phyloP scores from a whole-genome alignment of 2,797 vertebrate species.

The Kryptolebias ocellatus region DNA sequence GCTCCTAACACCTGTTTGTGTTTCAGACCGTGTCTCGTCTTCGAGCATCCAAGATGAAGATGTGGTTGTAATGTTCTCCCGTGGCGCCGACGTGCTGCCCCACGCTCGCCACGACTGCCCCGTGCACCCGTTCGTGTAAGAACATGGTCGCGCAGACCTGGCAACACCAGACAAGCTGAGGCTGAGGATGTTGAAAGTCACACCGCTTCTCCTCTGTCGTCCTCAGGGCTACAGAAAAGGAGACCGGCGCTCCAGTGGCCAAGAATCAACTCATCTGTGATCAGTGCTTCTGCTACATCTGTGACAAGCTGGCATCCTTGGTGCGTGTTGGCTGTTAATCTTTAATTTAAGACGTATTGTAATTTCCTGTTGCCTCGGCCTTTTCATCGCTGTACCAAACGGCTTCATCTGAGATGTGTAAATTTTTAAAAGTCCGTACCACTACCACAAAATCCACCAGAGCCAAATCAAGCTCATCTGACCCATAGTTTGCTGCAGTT shows the following conservation, averaged over 20 bases:
- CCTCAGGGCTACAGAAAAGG: slow-evolving; percentile 76
- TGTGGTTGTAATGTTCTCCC: slow-evolving; percentile 85
- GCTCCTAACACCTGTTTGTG: not conserved
- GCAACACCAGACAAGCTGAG: not conserved
- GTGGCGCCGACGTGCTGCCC: slow-evolving; percentile 82
- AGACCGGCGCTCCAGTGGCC: slow-evolving; percentile 56
- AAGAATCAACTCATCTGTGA: slow-evolving; percentile 79
- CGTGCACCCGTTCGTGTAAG: slow-evolving; percentile 79
- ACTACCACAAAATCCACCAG: not conserved
- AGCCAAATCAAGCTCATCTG: no score
- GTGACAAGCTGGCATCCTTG: slow-evolving; percentile 83
- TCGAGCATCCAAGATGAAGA: slow-evolving; percentile 72
- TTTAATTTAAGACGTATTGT: not conserved
- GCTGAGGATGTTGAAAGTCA: not conserved
- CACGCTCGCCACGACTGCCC: slow-evolving; percentile 88
- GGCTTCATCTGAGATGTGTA: not conserved
- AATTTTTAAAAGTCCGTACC: not conserved
- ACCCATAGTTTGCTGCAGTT: not conserved
- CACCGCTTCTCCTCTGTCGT: slow-evolving; percentile 16
- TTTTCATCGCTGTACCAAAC: not conserved
- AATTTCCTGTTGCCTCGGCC: not conserved
- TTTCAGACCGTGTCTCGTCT: slow-evolving; percentile 40
- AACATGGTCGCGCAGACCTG: not conserved
- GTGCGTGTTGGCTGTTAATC: slow-evolving; percentile 60
- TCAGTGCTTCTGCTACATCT: slow-evolving; percentile 90